Evolutionary conservation across 2,888 invertebrate genomes (phyloP).

Genomic region (Megalurothrips usitatus): DNA sequence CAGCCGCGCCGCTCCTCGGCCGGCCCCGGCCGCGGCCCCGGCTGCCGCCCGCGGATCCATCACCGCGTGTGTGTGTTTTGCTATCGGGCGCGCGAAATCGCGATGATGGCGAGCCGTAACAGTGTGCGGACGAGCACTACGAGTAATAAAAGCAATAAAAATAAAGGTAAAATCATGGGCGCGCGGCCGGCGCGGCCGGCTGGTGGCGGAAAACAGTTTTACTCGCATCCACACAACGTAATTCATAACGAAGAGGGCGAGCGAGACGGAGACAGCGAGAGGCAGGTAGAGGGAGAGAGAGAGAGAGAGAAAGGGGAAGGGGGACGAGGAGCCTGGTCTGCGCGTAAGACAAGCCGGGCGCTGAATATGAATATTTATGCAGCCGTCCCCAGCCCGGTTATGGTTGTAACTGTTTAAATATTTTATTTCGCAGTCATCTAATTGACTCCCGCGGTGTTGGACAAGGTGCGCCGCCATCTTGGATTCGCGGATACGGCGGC

Average conservation of each 20-base stretch:
- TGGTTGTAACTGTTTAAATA: constrained; percentile 27
- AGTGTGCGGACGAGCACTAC: constrained; percentile 15
- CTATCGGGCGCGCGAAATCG: background rate
- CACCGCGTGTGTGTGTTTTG: too few species aligned
- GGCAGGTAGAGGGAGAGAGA: too few species aligned
- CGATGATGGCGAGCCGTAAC: background rate
- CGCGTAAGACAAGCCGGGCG: background rate
- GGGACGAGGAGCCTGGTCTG: background rate
- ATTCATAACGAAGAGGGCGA: background rate
- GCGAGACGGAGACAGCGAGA: background rate
- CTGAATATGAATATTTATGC: constrained; percentile 27
- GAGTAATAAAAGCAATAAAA: constrained; percentile 9
- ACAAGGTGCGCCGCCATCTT: constrained; percentile 25
- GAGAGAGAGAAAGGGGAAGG: too few species aligned
- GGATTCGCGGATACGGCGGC: background rate
- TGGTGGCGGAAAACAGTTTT: background rate
- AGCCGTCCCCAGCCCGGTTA: background rate
- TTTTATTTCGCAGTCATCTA: constrained; percentile 26
- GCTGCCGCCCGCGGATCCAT: too few species aligned
- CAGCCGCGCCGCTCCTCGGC: too few species aligned
- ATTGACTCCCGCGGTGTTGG: constrained; percentile 23
- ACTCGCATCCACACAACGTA: background rate
- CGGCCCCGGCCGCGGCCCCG: too few species aligned
- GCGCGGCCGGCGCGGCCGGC: background rate
- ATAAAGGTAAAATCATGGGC: background rate